phyloP scores from a whole-genome alignment of 92 coral and sea anemone genomes.

The Montipora capitata region DNA sequence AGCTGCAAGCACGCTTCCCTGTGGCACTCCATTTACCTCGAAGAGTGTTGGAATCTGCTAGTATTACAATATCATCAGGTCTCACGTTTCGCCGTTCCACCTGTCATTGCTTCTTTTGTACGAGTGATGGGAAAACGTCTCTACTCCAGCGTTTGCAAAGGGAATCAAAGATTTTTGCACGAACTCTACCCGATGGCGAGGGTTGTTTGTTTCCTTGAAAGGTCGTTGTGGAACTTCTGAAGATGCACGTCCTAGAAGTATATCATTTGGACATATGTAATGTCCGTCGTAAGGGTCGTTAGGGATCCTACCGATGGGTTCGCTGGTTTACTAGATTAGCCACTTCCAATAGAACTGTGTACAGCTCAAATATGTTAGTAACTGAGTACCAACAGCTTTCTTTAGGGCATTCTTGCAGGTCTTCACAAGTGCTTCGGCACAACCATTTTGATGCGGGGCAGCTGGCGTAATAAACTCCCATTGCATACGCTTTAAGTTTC shows the following conservation, averaged over 20 bases:
- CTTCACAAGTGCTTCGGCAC: background rate
- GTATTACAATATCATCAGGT: background rate
- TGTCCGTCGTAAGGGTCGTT: too few species aligned
- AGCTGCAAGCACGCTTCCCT: too few species aligned
- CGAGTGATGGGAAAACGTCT: background rate
- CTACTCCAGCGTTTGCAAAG: background rate
- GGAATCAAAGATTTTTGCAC: background rate
- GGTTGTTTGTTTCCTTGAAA: background rate
- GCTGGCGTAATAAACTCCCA: background rate
- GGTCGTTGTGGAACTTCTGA: background rate
- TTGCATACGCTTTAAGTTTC: too few species aligned
- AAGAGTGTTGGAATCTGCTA: too few species aligned
- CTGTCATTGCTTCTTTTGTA: background rate
- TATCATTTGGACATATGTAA: constrained; percentile 7
- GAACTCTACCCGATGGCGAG: background rate
- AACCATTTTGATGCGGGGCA: background rate
- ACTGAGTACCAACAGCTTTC: too few species aligned
- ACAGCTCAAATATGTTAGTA: background rate
- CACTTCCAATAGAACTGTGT: constrained; percentile 14
- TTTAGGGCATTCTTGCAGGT: too few species aligned
- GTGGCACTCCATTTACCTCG: constrained; percentile 1
- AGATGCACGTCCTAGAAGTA: background rate
- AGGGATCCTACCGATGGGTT: too few species aligned
- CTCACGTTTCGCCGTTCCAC: constrained; percentile 13
- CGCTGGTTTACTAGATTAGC: background rate